These are phyloP conservation scores for Hydrocynus forskahlii DNA, from an alignment of 2,797 vertebrate species.

Conservation along the genomic window DNA sequence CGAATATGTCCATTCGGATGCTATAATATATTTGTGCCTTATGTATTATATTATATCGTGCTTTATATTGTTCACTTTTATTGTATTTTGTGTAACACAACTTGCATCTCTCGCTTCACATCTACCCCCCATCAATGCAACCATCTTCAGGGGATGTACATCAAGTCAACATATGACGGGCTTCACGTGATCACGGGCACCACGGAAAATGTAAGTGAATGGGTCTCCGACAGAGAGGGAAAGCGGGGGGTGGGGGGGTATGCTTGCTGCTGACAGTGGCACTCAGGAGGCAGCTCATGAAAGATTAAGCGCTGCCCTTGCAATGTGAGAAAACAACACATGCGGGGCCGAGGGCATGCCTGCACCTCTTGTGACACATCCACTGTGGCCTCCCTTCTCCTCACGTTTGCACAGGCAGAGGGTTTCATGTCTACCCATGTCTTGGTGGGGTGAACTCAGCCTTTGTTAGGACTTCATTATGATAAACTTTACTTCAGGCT, in stretches of 20 bases:
- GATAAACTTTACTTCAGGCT: background rate
- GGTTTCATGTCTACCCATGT: background rate
- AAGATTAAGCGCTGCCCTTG: conserved; percentile 18
- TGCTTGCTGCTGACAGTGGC: background rate
- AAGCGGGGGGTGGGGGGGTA: background rate
- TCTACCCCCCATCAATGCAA: background rate
- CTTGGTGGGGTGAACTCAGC: background rate
- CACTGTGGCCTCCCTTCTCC: background rate
- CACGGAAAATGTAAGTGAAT: conserved; percentile 78
- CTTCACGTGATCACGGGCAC: conserved; percentile 84
- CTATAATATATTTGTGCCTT: too few species aligned
- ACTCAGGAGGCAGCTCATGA: conserved; percentile 23
- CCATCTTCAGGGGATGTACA: conserved; percentile 79
- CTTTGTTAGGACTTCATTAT: background rate
- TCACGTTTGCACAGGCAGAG: background rate
- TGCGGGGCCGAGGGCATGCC: conserved; percentile 15
- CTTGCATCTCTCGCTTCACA: background rate
- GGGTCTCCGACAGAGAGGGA: too few species aligned
- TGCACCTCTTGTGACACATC: conserved; percentile 1
- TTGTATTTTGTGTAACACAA: background rate
- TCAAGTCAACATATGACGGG: conserved; percentile 83
- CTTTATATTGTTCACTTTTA: background rate
- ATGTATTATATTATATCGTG: background rate
- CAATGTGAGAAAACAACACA: conserved; percentile 36
- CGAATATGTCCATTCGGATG: too few species aligned